These are phyloP conservation scores for Stenodera caucasica DNA, from an alignment of 2,888 invertebrate species.

Conservation along the genomic window DNA sequence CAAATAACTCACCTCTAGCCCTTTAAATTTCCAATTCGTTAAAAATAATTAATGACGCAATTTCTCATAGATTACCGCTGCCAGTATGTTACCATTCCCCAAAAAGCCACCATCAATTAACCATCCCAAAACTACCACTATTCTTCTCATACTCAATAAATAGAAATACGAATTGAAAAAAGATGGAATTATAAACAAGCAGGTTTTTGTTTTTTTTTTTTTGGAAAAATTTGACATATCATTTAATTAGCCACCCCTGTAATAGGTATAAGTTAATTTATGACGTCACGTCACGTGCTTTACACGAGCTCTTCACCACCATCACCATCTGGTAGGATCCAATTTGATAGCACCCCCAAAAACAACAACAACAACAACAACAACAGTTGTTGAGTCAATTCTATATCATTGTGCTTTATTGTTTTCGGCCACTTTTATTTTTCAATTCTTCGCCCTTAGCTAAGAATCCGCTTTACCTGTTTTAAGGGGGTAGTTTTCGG, in stretches of 20 bases:
- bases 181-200: slow-evolving; percentile 15
- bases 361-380: not conserved
- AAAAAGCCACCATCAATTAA: not conserved
- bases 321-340: slow-evolving; percentile 41
- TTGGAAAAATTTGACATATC: slow-evolving; percentile 43
- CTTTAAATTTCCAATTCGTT: slow-evolving; percentile 31
- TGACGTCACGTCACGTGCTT: slow-evolving; percentile 49
- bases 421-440: slow-evolving; percentile 40
- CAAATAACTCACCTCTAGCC: not conserved
- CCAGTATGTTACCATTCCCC: slow-evolving; percentile 31
- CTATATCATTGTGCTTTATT: slow-evolving; percentile 36
- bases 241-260: slow-evolving; percentile 47
- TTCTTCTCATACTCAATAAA: not conserved
- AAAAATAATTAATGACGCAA: slow-evolving; percentile 40
- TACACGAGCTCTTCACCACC: slow-evolving; percentile 40
- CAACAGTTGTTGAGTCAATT: slow-evolving; percentile 28
- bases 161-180: slow-evolving; percentile 8
- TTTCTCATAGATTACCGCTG: slow-evolving; percentile 36
- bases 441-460: slow-evolving; percentile 23
- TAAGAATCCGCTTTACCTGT: no score
- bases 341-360: slow-evolving; percentile 10
- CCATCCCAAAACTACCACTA: slow-evolving; percentile 2
- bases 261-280: slow-evolving; percentile 46
- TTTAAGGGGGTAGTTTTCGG: not conserved
- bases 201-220: not conserved